These are phyloP conservation scores for Lutjanus campechanus DNA, from an alignment of 2,797 vertebrate genomes.

Conservation along the genomic window DNA sequence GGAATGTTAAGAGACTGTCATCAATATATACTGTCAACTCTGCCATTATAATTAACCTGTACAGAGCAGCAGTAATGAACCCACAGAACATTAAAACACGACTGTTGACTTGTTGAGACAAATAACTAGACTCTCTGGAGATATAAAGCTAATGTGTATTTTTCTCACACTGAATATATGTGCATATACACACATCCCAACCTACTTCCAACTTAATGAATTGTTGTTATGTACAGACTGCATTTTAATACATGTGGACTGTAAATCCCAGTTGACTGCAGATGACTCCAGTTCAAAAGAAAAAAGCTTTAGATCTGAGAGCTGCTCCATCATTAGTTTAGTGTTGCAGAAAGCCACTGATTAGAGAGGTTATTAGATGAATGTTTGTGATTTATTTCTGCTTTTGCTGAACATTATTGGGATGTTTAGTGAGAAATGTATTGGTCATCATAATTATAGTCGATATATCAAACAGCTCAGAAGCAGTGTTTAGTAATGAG, in stretches of 20 bases:
- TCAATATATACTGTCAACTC: constrained; percentile 16
- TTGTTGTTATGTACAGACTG: constrained; percentile 29
- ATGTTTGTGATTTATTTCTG: constrained; percentile 50
- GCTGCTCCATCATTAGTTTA: constrained; percentile 30
- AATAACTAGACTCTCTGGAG: constrained; percentile 2
- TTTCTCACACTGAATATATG: background rate
- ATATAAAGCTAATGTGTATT: background rate
- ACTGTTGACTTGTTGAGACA: constrained; percentile 8
- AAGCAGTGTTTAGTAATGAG: background rate
- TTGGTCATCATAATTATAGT: constrained; percentile 10
- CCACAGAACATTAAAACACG: constrained; percentile 13
- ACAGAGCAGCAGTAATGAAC: constrained; percentile 10
- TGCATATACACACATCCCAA: constrained; percentile 1
- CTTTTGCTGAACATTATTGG: constrained; percentile 9
- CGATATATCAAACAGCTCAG: constrained; percentile 12
- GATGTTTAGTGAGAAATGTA: constrained; percentile 9
- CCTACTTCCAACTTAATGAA: constrained; percentile 5
- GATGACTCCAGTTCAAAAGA: constrained; percentile 36
- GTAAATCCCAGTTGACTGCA: constrained; percentile 27
- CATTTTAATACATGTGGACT: constrained; percentile 31
- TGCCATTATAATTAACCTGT: constrained; percentile 19
- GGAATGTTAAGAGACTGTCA: constrained; percentile 43
- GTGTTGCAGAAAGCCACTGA: constrained; percentile 40
- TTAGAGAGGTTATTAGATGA: constrained; percentile 43
- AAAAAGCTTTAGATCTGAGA: constrained; percentile 24